Base-by-base conservation (phyloP, 2,113 vertebrate species). In the Elgaria multicarinata region DNA sequence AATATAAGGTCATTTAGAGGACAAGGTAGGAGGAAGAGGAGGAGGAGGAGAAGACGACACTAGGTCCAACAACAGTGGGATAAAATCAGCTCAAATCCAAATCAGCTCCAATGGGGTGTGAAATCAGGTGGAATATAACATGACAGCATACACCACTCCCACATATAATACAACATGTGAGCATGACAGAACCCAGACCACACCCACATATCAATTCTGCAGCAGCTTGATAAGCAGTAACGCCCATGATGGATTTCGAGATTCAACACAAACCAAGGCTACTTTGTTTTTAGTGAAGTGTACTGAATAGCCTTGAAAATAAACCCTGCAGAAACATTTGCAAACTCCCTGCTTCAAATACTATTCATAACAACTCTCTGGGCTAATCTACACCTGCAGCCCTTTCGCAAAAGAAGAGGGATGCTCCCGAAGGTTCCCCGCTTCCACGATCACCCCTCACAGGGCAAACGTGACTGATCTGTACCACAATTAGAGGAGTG, bases 281-380 rank as follows among this genome's bases (percentile, higher is more conserved):
- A 83, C 58, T 42, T 1, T 28, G 26, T 36, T 13, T 83, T 42
- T 44, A 64, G 16, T 66, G 3, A 6, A 36, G 39, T 31, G 2
- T 7, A 66, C 26, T 42, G 58, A 62, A 28, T 1, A 82, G 55
- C 79, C 7, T 55, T 22, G 18, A 28, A 58, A 58, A 67, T 62
- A 1, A 26, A 16, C 0, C 9, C 4, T 4, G 0, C 50, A 4
- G 39, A 20, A n/a, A 58, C 24, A 77, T 7, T 22, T 81, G n/a
- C 2, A 44, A 14, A 87, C 62, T 76, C n/a, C 44, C 28, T 55
- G 33, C 33, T 76, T 78, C 74, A 58, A 82, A 8, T 26, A 3
- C 16, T 42, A 24, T 14, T 39, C 69, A n/a, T n/a, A n/a, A n/a
- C n/a, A n/a, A n/a, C n/a, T n/a, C n/a, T n/a, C n/a, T n/a, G n/a